Base-by-base conservation (phyloP, 2,888 invertebrate genomes). In the Melolontha melolontha region DNA sequence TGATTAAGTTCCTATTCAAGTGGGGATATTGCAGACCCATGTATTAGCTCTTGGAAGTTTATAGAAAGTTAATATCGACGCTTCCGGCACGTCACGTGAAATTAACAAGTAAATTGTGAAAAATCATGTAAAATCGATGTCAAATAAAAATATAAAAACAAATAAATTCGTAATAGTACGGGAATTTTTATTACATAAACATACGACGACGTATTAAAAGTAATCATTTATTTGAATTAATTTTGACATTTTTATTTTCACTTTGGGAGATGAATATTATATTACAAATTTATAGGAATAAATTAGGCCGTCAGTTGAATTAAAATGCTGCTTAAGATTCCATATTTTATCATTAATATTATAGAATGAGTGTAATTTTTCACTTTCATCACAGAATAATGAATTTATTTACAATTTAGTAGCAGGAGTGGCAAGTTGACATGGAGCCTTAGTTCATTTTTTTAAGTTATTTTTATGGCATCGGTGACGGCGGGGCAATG, bases 401-500 rank as follows among this genome's bases (percentile, higher is more conserved):
- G 67, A 67, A 67, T 67, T 62, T 67, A 67, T 67, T 67, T 67
- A 67, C 51, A 63, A 67, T 67, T 67, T 67, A 34, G 67, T 29
- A 52, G 40, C 52, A 17, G 42, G 51, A 39, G 39, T 42, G 44
- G 62, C 42, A 54, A 67, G 67, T 67, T 67, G 67, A 67, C 67
- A 63, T 63, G 54, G 50, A 42, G 29, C 42, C 54, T 50, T 29
- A 54, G 64, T 64, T 64, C 51, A 64, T 64, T 67, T 50, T 67
- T 67, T 29, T 41, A 52, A 68, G 68, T 68, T 68, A 68, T 68
- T 68, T 68, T 68, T 68, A 68, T 59, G 40, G 68, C 39, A 68
- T 65, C 68, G 55, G 65, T 66, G 69, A 66, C 63, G 69, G 69
- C 66, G 77, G 76, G 76, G 77, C 80, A 79, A 80, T 80, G 81